phyloP scores from a whole-genome alignment of 1,140 invertebrate species.

The Drosophila miranda region DNA sequence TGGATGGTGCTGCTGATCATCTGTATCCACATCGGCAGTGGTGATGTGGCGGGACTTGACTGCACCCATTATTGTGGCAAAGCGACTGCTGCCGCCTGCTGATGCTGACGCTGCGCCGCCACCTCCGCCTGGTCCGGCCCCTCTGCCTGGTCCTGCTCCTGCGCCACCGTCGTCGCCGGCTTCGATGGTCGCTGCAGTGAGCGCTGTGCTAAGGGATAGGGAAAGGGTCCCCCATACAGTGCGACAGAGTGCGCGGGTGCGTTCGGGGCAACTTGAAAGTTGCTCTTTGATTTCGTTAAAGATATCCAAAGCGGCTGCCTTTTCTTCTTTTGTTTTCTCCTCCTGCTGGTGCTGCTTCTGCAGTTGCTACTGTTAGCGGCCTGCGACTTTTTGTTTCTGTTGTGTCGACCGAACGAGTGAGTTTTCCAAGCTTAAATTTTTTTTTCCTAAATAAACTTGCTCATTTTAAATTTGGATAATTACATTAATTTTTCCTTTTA shows the following conservation, averaged over 20 bases:
- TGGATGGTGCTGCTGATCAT: constrained; percentile 43
- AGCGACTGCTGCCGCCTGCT: constrained; percentile 47
- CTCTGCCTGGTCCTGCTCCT: constrained; percentile 42
- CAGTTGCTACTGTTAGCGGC: neutral
- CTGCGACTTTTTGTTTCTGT: constrained; percentile 27
- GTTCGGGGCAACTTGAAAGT: constrained; percentile 82
- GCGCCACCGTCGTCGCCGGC: constrained; percentile 64
- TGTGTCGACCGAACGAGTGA: too few relatives aligned
- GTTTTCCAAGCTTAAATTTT: neutral
- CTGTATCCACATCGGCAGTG: constrained; percentile 62
- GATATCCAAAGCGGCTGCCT: constrained; percentile 78
- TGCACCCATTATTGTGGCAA: constrained; percentile 78
- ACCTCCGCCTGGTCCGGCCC: constrained; percentile 38
- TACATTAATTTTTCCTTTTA: constrained; percentile 43
- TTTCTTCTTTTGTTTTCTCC: constrained; percentile 2
- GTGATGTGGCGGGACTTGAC: constrained; percentile 74
- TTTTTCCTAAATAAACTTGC: constrained; percentile 48
- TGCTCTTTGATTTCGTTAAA: constrained; percentile 79
- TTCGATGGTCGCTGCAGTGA: constrained; percentile 69
- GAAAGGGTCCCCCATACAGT: constrained; percentile 81
- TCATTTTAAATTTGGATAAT: constrained; percentile 41
- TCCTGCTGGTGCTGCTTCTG: neutral
- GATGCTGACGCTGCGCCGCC: constrained; percentile 26
- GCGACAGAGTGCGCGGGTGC: constrained; percentile 73
- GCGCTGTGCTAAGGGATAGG: constrained; percentile 77